Percentiles rank a stretch among this genome's conserved stretches.
Conservation (phyloP, 2,113 vertebrate genomes). For the Bambusicola thoracicus region DNA sequence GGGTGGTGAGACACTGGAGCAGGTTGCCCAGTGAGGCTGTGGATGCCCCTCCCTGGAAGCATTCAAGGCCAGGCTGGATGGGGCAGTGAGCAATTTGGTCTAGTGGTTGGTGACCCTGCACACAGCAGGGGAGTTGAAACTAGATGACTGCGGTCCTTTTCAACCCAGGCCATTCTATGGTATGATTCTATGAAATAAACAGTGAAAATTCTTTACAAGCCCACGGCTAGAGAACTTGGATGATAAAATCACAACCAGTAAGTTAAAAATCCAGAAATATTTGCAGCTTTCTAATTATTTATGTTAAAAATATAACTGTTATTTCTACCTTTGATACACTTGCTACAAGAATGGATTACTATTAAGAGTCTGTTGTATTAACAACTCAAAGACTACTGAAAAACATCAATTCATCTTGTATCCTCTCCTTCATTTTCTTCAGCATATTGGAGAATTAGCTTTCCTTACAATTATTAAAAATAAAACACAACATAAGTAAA, state of each 20-base stretch:
- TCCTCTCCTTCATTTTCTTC: not conserved
- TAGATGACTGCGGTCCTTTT: no score
- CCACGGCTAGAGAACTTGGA: not conserved
- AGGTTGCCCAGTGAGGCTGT: no score
- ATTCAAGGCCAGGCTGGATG: no score
- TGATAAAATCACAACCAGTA: not conserved
- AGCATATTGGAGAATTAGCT: not conserved
- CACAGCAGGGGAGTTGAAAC: no score
- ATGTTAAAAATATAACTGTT: not conserved
- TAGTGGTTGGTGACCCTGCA: no score
- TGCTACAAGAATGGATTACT: not conserved
- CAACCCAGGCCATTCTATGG: no score
- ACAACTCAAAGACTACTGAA: not conserved
- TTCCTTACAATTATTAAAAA: not conserved
- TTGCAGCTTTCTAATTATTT: not conserved
- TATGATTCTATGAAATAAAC: not conserved
- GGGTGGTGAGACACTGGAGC: no score
- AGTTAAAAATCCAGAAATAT: not conserved
- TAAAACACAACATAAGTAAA: not conserved
- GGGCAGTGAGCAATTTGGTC: no score
- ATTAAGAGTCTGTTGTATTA: not conserved
- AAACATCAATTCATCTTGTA: not conserved
- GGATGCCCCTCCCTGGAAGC: no score
- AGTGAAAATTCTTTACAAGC: not conserved
- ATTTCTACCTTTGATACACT: not conserved